Evolutionary conservation across 2,797 vertebrate species (phyloP).

Genomic region (Pseudotriccus pelzelni): DNA sequence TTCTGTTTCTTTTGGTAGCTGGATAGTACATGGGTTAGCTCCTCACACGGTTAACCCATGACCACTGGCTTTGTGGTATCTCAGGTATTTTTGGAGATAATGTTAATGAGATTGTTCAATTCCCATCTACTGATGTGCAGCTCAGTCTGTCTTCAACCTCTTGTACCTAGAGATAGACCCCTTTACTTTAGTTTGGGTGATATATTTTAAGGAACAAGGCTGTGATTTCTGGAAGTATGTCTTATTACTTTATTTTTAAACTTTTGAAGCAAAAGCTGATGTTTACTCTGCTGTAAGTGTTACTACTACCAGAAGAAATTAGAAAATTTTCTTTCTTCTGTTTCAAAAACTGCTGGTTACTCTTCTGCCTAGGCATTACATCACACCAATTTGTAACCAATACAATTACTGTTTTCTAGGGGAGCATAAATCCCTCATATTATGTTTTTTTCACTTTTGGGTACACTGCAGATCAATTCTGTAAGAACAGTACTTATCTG

Average conservation of each 20-base stretch:
- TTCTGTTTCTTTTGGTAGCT: not conserved
- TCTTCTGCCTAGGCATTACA: not conserved
- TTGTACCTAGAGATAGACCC: rapidly evolving
- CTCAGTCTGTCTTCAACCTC: not conserved
- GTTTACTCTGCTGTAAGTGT: not conserved
- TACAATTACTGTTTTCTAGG: not conserved
- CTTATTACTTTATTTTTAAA: not conserved
- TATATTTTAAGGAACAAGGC: not conserved
- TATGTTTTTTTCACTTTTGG: not conserved
- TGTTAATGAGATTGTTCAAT: not conserved
- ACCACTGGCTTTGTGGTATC: not conserved
- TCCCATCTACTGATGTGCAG: not conserved
- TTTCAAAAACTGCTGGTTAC: not conserved
- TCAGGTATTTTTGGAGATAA: not conserved
- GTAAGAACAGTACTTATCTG: not conserved
- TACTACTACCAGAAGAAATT: not conserved
- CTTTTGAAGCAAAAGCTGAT: not conserved
- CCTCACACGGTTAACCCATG: not conserved
- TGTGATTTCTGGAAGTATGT: not conserved
- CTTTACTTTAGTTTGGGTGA: not conserved
- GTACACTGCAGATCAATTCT: not conserved
- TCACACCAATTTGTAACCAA: not conserved
- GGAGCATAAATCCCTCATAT: not conserved
- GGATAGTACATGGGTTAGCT: not conserved
- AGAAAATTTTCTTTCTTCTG: not conserved